A percentile compares a stretch with the other conserved stretches of the same genome.
Evolutionary conservation across 2,797 vertebrate species (phyloP).

Genomic region (Hozukius guyotensis): DNA sequence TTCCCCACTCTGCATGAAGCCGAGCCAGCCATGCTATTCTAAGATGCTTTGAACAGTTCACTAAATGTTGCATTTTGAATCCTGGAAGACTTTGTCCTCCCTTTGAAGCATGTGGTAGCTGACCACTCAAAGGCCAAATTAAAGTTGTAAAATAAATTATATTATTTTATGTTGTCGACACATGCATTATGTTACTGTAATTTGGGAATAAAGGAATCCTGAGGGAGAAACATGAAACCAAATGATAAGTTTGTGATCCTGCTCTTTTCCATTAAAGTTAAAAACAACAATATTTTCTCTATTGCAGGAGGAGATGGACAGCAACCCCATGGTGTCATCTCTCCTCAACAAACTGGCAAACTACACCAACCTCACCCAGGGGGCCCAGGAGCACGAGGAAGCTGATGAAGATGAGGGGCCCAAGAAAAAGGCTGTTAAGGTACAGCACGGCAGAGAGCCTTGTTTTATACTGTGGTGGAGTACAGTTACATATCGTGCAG

Average conservation of each 20-base stretch:
- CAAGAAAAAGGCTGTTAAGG: conserved; percentile 90
- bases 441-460: conserved; percentile 76
- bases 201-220: not conserved
- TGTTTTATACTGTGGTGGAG: not conserved
- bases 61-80: conserved; percentile 24
- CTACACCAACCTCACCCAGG: conserved; percentile 97
- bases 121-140: not conserved
- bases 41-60: conserved; percentile 30
- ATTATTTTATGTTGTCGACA: not conserved
- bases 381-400: conserved; percentile 95
- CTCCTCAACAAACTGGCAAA: conserved; percentile 96
- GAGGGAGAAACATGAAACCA: not conserved
- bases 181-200: not conserved
- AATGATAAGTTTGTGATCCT: not conserved
- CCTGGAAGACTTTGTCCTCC: not conserved
- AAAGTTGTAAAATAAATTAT: not conserved
- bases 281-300: not conserved
- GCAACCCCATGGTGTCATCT: conserved; percentile 97
- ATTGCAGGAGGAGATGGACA: conserved; percentile 98
- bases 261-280: not conserved
- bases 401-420: conserved; percentile 89
- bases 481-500: not conserved
- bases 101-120: not conserved
- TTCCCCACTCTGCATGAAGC: conserved; percentile 37
- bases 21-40: conserved; percentile 43